Conservation (phyloP, 1,140 invertebrate genomes). For the Tetraneura akinire region DNA sequence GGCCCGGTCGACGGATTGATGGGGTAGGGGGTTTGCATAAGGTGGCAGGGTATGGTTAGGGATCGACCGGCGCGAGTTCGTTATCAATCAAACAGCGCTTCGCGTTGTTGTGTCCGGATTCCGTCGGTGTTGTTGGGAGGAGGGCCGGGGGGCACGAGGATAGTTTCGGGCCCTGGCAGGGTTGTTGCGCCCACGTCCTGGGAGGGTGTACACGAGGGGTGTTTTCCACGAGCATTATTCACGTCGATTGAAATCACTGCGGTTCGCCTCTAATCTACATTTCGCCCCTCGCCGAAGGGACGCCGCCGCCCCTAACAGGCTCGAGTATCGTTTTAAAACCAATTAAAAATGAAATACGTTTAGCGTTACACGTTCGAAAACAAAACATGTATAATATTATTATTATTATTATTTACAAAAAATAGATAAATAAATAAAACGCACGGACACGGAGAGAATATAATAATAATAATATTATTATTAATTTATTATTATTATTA, state of each 20-base stretch:
- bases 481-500: too few relatives aligned
- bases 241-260: conserved; percentile 45
- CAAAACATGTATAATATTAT: too few relatives aligned
- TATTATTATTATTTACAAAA: too few relatives aligned
- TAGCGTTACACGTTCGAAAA: background rate
- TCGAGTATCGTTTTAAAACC: conserved; percentile 41
- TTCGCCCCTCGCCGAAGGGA: background rate
- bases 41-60: background rate
- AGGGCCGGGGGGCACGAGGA: background rate
- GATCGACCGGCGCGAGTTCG: conserved; percentile 16
- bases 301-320: background rate
- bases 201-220: background rate
- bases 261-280: conserved; percentile 42
- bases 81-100: conserved; percentile 48
- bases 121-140: background rate
- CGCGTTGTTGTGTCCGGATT: conserved; percentile 9
- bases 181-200: background rate
- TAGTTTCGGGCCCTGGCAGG: too few relatives aligned
- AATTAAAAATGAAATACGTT: conserved; percentile 39
- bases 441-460: too few relatives aligned
- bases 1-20: background rate
- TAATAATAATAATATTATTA: too few relatives aligned
- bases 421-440: too few relatives aligned
- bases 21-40: background rate
- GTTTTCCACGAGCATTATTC: conserved; percentile 38